Percentiles rank a stretch among this genome's conserved stretches.
Evolutionary conservation across 2,113 vertebrate species (phyloP).

Genomic region (Eulemur rufifrons): DNA sequence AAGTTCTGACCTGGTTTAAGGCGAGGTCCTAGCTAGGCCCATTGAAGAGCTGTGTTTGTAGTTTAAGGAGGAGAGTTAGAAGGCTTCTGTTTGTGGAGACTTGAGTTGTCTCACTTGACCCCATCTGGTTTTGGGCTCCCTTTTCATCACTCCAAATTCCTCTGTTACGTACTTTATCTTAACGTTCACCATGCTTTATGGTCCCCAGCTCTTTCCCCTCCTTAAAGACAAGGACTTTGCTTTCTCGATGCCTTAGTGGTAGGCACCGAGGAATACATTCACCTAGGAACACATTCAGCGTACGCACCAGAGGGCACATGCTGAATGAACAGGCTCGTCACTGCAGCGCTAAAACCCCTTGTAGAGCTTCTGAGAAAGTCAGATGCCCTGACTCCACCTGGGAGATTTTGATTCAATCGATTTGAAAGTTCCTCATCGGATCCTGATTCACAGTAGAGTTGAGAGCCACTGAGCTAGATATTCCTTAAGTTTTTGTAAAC

Average conservation of each 20-base stretch:
- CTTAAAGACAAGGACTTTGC: neutral
- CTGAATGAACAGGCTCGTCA: neutral
- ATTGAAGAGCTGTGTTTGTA: neutral
- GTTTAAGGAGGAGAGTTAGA: neutral
- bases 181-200: neutral
- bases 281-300: neutral
- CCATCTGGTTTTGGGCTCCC: too few relatives aligned
- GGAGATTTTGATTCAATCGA: neutral
- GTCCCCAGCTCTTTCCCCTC: neutral
- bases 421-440: neutral
- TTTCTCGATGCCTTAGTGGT: neutral
- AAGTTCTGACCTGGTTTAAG: neutral
- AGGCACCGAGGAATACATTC: neutral
- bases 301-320: too few relatives aligned
- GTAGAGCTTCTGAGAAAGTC: neutral
- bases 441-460: neutral
- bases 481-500: neutral
- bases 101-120: neutral
- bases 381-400: neutral
- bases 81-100: neutral
- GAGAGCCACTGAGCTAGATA: neutral
- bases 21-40: neutral
- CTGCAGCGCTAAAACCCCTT: neutral
- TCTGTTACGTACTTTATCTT: neutral
- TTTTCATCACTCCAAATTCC: neutral